Conservation (phyloP, 2,888 invertebrate genomes). For the Lepidocyrtinus sp. region DNA sequence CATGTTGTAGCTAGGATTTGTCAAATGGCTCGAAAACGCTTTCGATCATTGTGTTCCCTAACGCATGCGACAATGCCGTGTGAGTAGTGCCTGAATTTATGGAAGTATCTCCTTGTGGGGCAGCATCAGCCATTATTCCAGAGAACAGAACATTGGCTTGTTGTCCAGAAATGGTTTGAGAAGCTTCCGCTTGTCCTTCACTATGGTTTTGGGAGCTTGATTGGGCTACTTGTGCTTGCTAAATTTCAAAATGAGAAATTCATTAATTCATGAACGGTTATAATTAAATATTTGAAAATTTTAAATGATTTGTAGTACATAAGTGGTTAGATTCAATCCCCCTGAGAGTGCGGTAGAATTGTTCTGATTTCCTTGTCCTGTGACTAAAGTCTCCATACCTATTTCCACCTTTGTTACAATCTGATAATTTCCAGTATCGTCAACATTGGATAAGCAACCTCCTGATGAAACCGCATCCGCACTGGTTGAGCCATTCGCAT, state of each 20-base stretch:
- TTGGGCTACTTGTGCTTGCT: background rate
- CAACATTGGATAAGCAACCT: conserved; percentile 17
- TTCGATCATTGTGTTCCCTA: background rate
- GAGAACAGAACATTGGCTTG: conserved; percentile 12
- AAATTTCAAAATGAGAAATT: background rate
- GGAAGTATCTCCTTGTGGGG: background rate
- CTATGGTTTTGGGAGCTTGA: background rate
- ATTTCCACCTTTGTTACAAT: background rate
- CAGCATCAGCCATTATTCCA: background rate
- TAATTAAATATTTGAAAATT: background rate
- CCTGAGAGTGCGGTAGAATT: background rate
- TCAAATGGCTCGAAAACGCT: background rate
- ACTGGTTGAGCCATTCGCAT: conserved; percentile 5
- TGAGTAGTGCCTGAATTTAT: conserved; percentile 5
- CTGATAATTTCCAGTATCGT: conserved; percentile 11
- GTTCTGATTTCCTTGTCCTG: background rate
- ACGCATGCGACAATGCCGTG: conserved; percentile 1
- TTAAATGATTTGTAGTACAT: background rate
- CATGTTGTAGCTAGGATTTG: background rate
- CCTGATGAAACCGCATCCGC: conserved; percentile 19
- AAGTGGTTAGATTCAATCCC: background rate
- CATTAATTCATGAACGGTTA: background rate
- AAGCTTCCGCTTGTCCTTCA: conserved; percentile 10
- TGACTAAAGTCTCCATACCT: conserved; percentile 16
- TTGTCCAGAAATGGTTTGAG: conserved; percentile 17